phyloP scores from a whole-genome alignment of 2,888 invertebrate genomes.

The Drosophila nigricruria region DNA sequence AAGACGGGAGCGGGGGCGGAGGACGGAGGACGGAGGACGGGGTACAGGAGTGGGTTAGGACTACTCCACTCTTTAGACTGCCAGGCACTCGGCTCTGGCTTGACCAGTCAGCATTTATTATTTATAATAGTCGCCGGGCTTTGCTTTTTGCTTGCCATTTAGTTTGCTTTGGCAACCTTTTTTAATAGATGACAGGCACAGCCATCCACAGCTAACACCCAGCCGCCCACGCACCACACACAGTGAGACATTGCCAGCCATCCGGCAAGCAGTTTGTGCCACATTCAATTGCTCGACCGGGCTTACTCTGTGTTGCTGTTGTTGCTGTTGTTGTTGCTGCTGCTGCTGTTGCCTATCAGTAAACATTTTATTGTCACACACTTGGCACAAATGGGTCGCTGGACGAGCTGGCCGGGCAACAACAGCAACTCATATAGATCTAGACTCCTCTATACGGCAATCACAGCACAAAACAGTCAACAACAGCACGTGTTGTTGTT shows the following conservation, averaged over 20 bases:
- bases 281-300: slow-evolving; percentile 73
- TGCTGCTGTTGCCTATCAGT: slow-evolving; percentile 67
- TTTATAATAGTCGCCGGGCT: slow-evolving; percentile 76
- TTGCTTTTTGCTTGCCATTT: slow-evolving; percentile 70
- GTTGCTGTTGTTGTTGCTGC: slow-evolving; percentile 22
- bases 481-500: slow-evolving; percentile 59
- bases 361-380: slow-evolving; percentile 82
- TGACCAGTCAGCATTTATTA: slow-evolving; percentile 81
- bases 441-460: slow-evolving; percentile 67
- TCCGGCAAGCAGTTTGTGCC: slow-evolving; percentile 69
- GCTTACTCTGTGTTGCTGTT: slow-evolving; percentile 23
- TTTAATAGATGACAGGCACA: slow-evolving; percentile 72
- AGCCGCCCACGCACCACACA: slow-evolving; percentile 18
- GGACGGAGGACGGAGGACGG: too few relatives aligned
- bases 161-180: slow-evolving; percentile 72
- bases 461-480: slow-evolving; percentile 73
- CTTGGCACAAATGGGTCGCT: slow-evolving; percentile 76
- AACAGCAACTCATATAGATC: slow-evolving; percentile 56
- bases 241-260: slow-evolving; percentile 48
- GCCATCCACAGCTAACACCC: slow-evolving; percentile 6
- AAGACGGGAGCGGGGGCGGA: too few relatives aligned
- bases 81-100: slow-evolving; percentile 46
- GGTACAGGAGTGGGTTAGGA: neutral
- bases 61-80: slow-evolving; percentile 7
- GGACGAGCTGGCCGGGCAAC: slow-evolving; percentile 19